Evolutionary conservation across 2,113 vertebrate genomes (phyloP), one percentile per base, ranked within the genome.

Genomic region (Hemichromis elongatus): DNA sequence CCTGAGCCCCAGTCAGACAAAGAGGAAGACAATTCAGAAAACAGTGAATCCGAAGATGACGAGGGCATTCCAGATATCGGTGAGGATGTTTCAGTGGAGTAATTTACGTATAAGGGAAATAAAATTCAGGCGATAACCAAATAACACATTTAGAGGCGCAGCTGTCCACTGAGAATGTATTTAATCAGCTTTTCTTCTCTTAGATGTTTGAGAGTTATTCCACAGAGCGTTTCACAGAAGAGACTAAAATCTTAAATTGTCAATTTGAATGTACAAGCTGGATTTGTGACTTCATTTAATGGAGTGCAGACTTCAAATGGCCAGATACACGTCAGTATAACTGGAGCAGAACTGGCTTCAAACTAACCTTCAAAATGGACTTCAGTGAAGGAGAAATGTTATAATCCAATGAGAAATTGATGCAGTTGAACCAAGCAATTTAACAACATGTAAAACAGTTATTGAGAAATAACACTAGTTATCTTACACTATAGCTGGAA

Each of bases 21-120:
- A 93, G 97, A 98, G 1, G 98, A 98, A 24, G 98, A 98, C 0
- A 97, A 99, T 16, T 97, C 97, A 0, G 98, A 99, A 91, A 97
- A 98, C 86, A 98, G 97, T 89, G 98, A 99, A 92, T 98, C 97
- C 0, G 98, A 99, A 1, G 98, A 98, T 91, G 98, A 99, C 2
- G 98, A 98, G 85, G 97, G 97, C 89, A 99, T 99, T 88, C 98
- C 98, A 7, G 98, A 99, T 85, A 99, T 99, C 2, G 98, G 98
- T 99, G 92, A 86, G 94, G 7, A n/a, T 75, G 37, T 50, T 8
- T 7, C 5, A 53, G 73, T 56, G 9, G 5, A 7, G 14, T 63
- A 10, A 45, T 45, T 57, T 9, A 19, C 18, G 57, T 24, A 10
- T 42, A 4, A 1, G 42, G 21, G 66, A 19, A 9, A 3, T 5